A percentile compares a stretch with the other conserved stretches of the same genome.
phyloP scores from a whole-genome alignment of 2,113 vertebrate genomes.

The Aegithalos caudatus region DNA sequence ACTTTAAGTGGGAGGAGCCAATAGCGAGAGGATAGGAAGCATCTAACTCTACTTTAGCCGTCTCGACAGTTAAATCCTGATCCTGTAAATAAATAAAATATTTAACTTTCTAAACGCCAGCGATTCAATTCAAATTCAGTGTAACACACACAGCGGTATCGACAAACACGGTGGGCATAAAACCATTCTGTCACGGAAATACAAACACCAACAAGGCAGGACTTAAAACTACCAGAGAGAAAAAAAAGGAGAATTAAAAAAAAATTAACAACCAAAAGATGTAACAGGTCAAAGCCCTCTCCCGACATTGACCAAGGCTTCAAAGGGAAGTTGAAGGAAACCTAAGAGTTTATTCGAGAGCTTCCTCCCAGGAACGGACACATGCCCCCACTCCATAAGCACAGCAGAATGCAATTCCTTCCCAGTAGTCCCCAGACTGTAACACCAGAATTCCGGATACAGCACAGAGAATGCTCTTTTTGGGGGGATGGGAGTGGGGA shows the following conservation, averaged over 20 bases:
- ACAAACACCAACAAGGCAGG: background rate
- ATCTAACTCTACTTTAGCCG: background rate
- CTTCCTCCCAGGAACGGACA: background rate
- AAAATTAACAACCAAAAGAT: background rate
- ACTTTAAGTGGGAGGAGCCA: conserved; percentile 53
- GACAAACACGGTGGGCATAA: background rate
- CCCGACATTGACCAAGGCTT: background rate
- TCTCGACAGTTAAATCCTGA: background rate
- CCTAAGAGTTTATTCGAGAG: background rate
- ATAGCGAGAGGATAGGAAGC: background rate
- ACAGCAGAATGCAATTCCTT: background rate
- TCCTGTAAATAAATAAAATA: background rate
- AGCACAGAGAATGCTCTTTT: background rate
- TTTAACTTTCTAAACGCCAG: background rate
- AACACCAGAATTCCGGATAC: background rate
- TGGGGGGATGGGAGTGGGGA: background rate
- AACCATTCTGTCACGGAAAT: background rate
- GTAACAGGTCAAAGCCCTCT: background rate
- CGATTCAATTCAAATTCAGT: background rate
- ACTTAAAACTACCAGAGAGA: background rate
- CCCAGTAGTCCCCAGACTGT: background rate
- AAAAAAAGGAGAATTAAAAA: background rate
- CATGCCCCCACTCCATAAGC: background rate
- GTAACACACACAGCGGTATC: background rate
- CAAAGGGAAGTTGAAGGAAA: background rate